Percentiles rank a stretch among this genome's conserved stretches.
phyloP scores from a whole-genome alignment of 2,888 invertebrate genomes.

The Polydrusus tereticollis region DNA sequence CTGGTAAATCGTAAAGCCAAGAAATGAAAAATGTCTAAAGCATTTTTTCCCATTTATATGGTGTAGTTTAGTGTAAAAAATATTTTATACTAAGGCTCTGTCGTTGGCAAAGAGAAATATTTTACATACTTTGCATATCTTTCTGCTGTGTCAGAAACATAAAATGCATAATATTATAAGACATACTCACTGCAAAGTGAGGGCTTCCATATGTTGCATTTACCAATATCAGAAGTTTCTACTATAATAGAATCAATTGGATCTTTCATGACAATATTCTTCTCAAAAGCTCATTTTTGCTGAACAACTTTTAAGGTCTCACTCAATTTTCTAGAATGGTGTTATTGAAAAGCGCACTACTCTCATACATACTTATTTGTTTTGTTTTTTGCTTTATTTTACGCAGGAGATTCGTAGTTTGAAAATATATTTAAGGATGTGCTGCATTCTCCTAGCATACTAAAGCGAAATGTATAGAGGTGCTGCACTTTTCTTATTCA shows the following conservation, averaged over 20 bases:
- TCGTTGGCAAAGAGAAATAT: constrained; percentile 41
- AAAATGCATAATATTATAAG: constrained; percentile 29
- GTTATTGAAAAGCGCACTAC: constrained; percentile 21
- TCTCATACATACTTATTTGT: neutral
- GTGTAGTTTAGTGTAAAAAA: constrained; percentile 41
- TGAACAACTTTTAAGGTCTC: constrained; percentile 18
- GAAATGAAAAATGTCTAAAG: constrained; percentile 31
- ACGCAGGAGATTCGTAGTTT: too few relatives aligned
- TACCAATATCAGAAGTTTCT: constrained; percentile 25
- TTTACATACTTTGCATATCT: constrained; percentile 45
- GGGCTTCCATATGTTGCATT: constrained; percentile 40
- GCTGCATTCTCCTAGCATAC: neutral
- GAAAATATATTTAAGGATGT: neutral
- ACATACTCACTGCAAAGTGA: constrained; percentile 35
- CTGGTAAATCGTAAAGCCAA: too few relatives aligned
- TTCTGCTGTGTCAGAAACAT: constrained; percentile 30
- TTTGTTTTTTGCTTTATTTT: neutral
- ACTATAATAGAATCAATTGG: constrained; percentile 18
- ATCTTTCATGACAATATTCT: neutral
- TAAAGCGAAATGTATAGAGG: too few relatives aligned
- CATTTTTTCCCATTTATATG: constrained; percentile 34
- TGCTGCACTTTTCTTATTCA: too few relatives aligned
- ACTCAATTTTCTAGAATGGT: constrained; percentile 6
- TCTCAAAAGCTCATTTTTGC: constrained; percentile 16
- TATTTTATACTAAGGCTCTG: constrained; percentile 34